phyloP scores from a whole-genome alignment of 2,113 vertebrate species.

The Pollimyrus isidori region DNA sequence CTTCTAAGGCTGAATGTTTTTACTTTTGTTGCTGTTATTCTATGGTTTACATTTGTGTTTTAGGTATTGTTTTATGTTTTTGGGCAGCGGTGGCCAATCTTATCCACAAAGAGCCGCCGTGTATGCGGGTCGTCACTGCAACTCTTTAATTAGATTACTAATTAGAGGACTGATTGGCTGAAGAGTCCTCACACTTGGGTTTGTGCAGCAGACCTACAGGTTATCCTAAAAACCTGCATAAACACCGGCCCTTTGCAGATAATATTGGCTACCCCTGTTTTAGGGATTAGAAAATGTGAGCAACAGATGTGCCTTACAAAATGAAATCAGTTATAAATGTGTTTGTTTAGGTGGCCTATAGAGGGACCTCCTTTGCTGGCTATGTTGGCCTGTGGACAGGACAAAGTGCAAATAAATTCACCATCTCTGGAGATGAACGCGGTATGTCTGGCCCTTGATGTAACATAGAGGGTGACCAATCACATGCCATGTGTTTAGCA shows the following conservation, averaged over 20 bases:
- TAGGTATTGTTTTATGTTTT: neutral
- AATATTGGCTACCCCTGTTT: too few species aligned
- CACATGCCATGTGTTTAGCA: too few species aligned
- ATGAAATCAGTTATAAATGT: neutral
- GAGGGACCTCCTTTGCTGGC: constrained; percentile 81
- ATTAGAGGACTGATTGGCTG: too few species aligned
- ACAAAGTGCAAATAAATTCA: constrained; percentile 81
- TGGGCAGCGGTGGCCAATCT: too few species aligned
- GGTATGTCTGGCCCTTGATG: constrained; percentile 46
- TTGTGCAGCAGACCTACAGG: too few species aligned
- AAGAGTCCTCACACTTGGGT: too few species aligned
- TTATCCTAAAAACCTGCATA: too few species aligned
- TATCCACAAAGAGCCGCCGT: too few species aligned
- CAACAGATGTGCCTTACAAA: neutral
- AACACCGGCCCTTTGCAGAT: too few species aligned
- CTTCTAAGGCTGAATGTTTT: neutral
- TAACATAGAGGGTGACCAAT: neutral
- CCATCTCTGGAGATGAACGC: constrained; percentile 77
- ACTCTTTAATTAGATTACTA: too few species aligned
- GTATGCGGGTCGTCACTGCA: too few species aligned
- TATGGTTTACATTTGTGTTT: neutral
- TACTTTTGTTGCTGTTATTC: neutral
- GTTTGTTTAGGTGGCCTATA: constrained; percentile 64
- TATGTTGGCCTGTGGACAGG: constrained; percentile 93
- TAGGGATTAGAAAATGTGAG: too few species aligned